Evolutionary conservation across 2,797 vertebrate genomes (phyloP).

Genomic region (Hippoglossus hippoglossus): DNA sequence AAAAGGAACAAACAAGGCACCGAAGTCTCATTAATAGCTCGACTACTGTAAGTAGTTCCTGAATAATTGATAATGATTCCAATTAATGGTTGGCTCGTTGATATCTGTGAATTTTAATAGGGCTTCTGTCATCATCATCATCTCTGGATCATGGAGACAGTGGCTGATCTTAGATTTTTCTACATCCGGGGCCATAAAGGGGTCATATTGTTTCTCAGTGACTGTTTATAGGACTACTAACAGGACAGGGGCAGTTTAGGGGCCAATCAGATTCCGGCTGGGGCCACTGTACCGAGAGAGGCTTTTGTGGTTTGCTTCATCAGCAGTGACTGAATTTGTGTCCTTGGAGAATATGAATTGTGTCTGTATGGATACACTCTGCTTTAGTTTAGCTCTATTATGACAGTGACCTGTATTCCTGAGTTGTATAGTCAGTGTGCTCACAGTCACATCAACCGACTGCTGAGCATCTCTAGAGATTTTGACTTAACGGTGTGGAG

Average conservation of each 20-base stretch:
- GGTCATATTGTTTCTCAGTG: background rate
- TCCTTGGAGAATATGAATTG: slow-evolving; percentile 21
- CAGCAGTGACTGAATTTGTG: slow-evolving; percentile 16
- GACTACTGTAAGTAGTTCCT: background rate
- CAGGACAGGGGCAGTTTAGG: too few species aligned
- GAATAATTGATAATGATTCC: background rate
- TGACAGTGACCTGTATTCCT: slow-evolving; percentile 27
- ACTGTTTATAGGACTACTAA: too few species aligned
- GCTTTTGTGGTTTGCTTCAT: slow-evolving; percentile 12
- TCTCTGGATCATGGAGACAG: background rate
- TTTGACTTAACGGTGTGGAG: slow-evolving; percentile 39
- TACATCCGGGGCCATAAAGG: too few species aligned
- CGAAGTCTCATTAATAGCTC: background rate
- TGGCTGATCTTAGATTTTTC: too few species aligned
- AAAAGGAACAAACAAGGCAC: background rate
- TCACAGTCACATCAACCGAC: slow-evolving; percentile 29
- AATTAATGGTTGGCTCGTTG: background rate
- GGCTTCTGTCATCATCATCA: background rate
- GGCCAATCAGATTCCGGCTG: too few species aligned
- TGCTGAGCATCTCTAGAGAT: slow-evolving; percentile 38
- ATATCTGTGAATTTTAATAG: background rate
- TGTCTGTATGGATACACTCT: slow-evolving; percentile 12
- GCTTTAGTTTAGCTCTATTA: slow-evolving; percentile 31
- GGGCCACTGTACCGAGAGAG: background rate
- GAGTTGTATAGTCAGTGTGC: slow-evolving; percentile 17